A percentile compares a stretch with the other conserved stretches of the same genome.
phyloP scores from a whole-genome alignment of 1,140 invertebrate genomes.

The Drosophila erecta region DNA sequence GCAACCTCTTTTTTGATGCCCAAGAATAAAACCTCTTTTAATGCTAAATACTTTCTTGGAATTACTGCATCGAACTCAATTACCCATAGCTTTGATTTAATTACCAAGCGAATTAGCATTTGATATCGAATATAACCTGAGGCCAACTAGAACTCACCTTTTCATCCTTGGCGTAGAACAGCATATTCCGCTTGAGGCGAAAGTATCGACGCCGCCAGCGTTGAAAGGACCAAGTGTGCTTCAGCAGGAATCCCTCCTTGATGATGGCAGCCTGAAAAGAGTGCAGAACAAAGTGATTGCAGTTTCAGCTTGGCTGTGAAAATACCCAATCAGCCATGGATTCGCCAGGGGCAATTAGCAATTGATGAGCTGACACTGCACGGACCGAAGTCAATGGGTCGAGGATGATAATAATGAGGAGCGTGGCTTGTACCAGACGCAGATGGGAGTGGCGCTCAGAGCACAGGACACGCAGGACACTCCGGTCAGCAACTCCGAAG shows the following conservation, averaged over 20 bases:
- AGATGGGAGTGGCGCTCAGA: constrained; percentile 8
- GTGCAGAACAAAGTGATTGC: constrained; percentile 17
- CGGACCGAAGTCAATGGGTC: constrained; percentile 19
- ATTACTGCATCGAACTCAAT: too few relatives aligned
- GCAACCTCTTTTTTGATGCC: too few relatives aligned
- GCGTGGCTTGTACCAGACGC: constrained; percentile 16
- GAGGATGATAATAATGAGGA: constrained; percentile 22
- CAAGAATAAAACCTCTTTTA: too few relatives aligned
- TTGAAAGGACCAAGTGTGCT: constrained; percentile 93
- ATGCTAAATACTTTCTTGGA: too few relatives aligned
- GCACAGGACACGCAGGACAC: neutral
- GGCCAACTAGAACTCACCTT: constrained; percentile 87
- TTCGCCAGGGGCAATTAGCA: constrained; percentile 38
- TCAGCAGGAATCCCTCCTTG: constrained; percentile 93
- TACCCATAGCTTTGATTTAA: too few relatives aligned
- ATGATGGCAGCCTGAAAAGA: constrained; percentile 86
- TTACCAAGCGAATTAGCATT: neutral
- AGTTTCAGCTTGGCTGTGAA: constrained; percentile 15
- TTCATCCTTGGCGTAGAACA: constrained; percentile 94
- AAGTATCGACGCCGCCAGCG: constrained; percentile 94
- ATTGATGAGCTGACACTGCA: constrained; percentile 49
- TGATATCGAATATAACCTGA: neutral
- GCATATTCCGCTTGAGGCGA: constrained; percentile 91
- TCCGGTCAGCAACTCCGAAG: constrained; percentile 8
- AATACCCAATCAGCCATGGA: constrained; percentile 3